A percentile compares a stretch with the other conserved stretches of the same genome.
phyloP scores from a whole-genome alignment of 2,888 invertebrate species.

The Eupeodes latifasciatus region DNA sequence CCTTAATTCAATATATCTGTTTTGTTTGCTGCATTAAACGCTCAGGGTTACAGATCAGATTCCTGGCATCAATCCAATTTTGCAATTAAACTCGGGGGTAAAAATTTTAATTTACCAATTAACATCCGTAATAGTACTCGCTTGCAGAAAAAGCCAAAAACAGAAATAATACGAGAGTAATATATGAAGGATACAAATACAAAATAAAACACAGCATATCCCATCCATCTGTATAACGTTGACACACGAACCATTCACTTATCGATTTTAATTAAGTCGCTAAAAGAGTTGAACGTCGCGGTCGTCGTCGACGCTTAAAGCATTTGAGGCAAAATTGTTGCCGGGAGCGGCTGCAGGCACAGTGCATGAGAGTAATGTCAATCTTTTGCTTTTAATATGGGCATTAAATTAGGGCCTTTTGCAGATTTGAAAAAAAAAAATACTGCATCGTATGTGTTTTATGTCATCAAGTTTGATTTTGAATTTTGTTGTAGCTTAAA shows the following conservation, averaged over 20 bases:
- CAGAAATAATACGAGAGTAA: not conserved
- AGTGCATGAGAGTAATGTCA: not conserved
- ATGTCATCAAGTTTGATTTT: no score
- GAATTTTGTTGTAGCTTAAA: no score
- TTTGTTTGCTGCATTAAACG: constrained; percentile 33
- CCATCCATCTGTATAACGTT: not conserved
- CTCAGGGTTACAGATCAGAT: constrained; percentile 49
- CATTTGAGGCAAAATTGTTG: not conserved
- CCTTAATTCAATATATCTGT: constrained; percentile 56
- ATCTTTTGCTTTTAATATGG: not conserved
- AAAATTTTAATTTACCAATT: constrained; percentile 71
- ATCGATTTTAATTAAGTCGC: constrained; percentile 62
- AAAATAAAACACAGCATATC: not conserved
- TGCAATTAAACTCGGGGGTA: constrained; percentile 61
- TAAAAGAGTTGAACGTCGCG: constrained; percentile 24
- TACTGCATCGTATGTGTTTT: no score
- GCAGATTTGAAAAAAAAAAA: not conserved
- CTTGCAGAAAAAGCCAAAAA: not conserved
- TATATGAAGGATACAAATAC: not conserved
- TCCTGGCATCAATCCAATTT: constrained; percentile 62
- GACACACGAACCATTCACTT: constrained; percentile 15
- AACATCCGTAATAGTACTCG: constrained; percentile 24
- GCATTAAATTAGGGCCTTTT: not conserved
- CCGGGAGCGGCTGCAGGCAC: no score
- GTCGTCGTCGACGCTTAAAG: no score